Conservation (phyloP, 1,140 invertebrate genomes). For the Geopemphigus sp. region DNA sequence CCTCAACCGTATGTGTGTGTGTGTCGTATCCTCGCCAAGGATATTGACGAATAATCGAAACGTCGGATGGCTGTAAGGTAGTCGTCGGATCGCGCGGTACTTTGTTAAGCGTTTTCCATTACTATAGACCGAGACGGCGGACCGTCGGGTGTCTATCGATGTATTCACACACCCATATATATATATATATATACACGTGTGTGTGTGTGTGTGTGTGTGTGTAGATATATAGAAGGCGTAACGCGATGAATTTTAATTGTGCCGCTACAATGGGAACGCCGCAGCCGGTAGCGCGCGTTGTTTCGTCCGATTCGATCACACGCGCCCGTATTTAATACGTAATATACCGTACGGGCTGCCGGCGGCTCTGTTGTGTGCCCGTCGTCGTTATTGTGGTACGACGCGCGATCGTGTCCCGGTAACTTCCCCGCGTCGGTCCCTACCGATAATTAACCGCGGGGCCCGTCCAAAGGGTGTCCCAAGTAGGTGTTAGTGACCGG, state of each 20-base stretch:
- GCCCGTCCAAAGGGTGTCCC: too few relatives aligned
- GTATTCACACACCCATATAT: background rate
- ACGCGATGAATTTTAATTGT: constrained; percentile 30
- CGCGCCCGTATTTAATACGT: too few relatives aligned
- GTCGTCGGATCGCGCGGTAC: constrained; percentile 21
- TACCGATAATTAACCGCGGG: too few relatives aligned
- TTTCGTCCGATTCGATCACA: constrained; percentile 31
- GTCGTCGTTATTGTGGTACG: too few relatives aligned
- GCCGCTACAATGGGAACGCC: constrained; percentile 30
- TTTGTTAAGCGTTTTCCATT: constrained; percentile 46
- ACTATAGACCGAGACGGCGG: background rate
- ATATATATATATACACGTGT: background rate
- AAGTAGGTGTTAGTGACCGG: too few relatives aligned
- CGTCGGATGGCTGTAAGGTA: constrained; percentile 17
- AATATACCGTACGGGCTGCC: background rate
- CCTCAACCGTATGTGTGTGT: constrained; percentile 4
- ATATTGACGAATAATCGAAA: constrained; percentile 39
- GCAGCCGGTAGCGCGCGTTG: constrained; percentile 28
- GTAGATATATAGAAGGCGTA: background rate
- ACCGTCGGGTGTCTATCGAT: constrained; percentile 16
- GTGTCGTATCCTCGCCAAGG: constrained; percentile 20
- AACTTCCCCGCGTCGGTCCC: too few relatives aligned
- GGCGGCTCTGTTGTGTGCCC: too few relatives aligned
- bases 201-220: background rate
- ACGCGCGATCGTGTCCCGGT: too few relatives aligned